Evolutionary conservation across 2,888 invertebrate genomes (phyloP), one percentile per base, ranked within the genome.

Genomic region (Drosophila robusta): DNA sequence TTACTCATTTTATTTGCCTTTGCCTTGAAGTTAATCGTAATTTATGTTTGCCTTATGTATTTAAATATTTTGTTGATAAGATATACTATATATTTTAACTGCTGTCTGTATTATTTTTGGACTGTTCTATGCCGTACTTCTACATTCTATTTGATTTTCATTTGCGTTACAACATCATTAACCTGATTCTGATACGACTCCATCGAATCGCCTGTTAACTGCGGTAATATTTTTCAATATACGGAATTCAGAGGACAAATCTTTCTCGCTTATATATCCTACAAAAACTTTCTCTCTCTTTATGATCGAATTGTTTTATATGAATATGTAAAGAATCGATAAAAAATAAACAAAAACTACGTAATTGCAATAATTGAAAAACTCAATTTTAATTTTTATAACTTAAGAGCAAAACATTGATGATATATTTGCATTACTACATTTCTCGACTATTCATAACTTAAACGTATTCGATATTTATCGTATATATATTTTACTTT

Each of bases 1-100:
- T 88, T 80, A 78, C 80, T 88, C 89, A 64, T 65, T 88, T 86
- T 83, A 86, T 88, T 83, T 83, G 83, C 83, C 83, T 70, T 88
- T 70, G 81, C 74, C 69, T 67, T 78, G 52, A 56, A 68, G 60
- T 70, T 71, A 66, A 64, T 79, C 47, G 49, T 57, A 55, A 29
- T 52, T 2, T 22, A 22, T 29, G 9, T 29, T 29, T 29, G 29
- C 29, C 29, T 69, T 62, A 29, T 58, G 26, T 71, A 16, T 65
- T 7, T 66, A 41, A 57, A 29, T 58, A 29, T 44, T 11, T 44
- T 47, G 42, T 57, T 49, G 60, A 58, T 50, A 39, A 42, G 29
- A 12, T 45, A 24, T 26, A 24, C 24, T 32, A n/a, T 22, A 34
- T 41, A 14, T 14, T 41, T 41, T 60, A 49, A 58, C 29, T 73